Percentiles rank a stretch among this genome's conserved stretches.
These are phyloP conservation scores for Gallinago nigripennis DNA, from an alignment of 2,797 vertebrate genomes.

Conservation along the genomic window DNA sequence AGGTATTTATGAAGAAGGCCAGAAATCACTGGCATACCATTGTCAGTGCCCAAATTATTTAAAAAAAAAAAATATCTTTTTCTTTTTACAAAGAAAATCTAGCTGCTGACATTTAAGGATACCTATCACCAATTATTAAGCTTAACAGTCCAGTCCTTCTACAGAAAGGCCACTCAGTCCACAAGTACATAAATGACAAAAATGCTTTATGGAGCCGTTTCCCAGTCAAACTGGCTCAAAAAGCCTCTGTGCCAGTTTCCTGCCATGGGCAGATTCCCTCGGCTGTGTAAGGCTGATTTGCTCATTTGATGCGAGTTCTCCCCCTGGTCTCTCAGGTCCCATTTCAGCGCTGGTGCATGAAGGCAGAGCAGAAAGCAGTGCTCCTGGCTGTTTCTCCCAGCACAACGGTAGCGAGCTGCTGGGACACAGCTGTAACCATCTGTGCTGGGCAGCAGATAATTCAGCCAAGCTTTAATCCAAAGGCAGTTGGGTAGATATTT, in stretches of 20 bases:
- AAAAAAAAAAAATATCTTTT: not conserved
- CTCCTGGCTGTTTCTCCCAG: not conserved
- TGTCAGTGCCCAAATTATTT: not conserved
- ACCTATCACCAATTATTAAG: not conserved
- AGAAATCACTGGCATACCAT: not conserved
- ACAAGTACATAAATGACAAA: not conserved
- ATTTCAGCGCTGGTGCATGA: not conserved
- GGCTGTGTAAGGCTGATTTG: not conserved
- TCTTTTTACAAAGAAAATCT: not conserved
- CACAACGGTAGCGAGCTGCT: not conserved
- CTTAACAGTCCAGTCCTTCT: not conserved
- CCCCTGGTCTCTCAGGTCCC: fast-evolving
- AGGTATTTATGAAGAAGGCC: not conserved
- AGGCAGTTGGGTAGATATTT: not conserved
- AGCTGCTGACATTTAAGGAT: not conserved
- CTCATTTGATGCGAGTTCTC: not conserved
- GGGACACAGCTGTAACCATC: not conserved
- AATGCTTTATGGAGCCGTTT: not conserved
- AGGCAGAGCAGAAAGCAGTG: not conserved
- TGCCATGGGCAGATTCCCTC: not conserved
- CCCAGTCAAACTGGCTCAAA: not conserved
- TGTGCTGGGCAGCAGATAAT: not conserved
- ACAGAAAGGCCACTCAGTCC: not conserved
- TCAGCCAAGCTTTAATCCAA: not conserved
- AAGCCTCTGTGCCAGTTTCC: not conserved